phyloP scores from a whole-genome alignment of 2,888 invertebrate genomes.

The Perizoma flavofasciatum region DNA sequence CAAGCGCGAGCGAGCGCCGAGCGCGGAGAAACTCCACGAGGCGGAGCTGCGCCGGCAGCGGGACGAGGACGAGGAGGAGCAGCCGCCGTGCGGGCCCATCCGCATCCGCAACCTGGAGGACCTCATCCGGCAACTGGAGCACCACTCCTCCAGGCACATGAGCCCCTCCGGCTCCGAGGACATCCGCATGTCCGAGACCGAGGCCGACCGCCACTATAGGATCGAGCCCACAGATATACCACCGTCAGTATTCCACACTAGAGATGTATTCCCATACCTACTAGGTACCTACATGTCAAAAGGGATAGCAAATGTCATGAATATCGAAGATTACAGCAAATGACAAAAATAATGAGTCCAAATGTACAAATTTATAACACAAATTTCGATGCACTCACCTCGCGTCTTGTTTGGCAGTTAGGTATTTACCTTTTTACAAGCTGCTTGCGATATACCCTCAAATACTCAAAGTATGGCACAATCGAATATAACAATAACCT shows the following conservation, averaged over 20 bases:
- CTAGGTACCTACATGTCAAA: too few species aligned
- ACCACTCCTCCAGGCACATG: conserved; percentile 93
- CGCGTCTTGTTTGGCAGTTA: too few species aligned
- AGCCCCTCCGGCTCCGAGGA: conserved; percentile 96
- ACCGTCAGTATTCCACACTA: conserved; percentile 76
- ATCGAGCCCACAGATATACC: conserved; percentile 85
- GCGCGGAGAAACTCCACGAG: conserved; percentile 91
- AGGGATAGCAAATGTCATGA: too few species aligned
- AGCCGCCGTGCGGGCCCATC: conserved; percentile 91
- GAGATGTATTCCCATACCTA: too few species aligned
- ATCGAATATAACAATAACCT: too few species aligned
- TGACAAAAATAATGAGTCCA: too few species aligned
- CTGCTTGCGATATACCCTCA: too few species aligned
- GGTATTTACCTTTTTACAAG: too few species aligned
- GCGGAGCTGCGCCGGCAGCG: conserved; percentile 82
- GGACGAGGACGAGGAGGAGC: conserved; percentile 88
- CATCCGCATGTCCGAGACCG: conserved; percentile 94
- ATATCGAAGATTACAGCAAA: too few species aligned
- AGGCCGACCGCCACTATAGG: conserved; percentile 94
- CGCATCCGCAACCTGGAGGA: conserved; percentile 96
- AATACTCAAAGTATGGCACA: too few species aligned
- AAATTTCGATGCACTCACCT: too few species aligned
- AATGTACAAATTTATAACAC: too few species aligned
- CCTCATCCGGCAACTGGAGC: conserved; percentile 93
- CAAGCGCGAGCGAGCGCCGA: conserved; percentile 85